Conservation (phyloP, 2,797 vertebrate genomes). For the Argentina silus region DNA sequence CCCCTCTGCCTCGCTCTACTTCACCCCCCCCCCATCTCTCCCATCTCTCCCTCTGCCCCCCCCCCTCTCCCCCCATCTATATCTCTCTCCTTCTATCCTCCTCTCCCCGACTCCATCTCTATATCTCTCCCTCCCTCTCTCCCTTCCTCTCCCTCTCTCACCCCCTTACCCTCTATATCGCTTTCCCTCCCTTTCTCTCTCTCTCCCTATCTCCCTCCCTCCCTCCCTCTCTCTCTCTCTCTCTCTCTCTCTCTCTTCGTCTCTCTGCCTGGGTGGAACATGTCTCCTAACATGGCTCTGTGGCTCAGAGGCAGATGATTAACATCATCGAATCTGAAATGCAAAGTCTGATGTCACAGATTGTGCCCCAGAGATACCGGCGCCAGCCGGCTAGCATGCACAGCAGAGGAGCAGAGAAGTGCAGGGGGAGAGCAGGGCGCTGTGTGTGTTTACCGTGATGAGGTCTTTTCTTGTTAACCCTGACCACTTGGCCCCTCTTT, state of each 20-base stretch:
- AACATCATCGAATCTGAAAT: conserved; percentile 71
- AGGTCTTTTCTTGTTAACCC: not conserved
- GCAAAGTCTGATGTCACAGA: conserved; percentile 69
- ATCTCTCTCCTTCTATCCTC: not conserved
- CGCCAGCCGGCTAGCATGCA: conserved; percentile 22
- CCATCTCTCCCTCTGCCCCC: conserved; percentile 2
- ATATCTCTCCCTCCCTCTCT: not conserved
- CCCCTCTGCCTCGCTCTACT: not conserved
- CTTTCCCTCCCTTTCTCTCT: conserved; percentile 43
- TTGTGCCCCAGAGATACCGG: conserved; percentile 49
- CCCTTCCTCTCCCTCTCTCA: conserved; percentile 28
- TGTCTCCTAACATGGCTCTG: conserved; percentile 24
- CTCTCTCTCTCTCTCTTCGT: not conserved
- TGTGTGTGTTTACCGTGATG: not conserved
- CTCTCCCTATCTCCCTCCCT: conserved; percentile 20
- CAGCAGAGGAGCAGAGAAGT: not conserved
- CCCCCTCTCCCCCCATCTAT: conserved; percentile 27
- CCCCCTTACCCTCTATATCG: conserved; percentile 31
- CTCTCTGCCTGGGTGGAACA: conserved; percentile 1
- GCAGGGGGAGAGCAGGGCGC: not conserved
- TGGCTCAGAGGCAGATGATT: conserved; percentile 69
- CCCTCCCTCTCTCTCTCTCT: not conserved
- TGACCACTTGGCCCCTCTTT: conserved; percentile 26
- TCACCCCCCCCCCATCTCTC: not conserved
- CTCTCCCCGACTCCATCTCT: not conserved